Evolutionary conservation across 2,797 vertebrate species (phyloP), one percentile per base, ranked within the genome.

Genomic region (Enteromius unitaeniatus): DNA sequence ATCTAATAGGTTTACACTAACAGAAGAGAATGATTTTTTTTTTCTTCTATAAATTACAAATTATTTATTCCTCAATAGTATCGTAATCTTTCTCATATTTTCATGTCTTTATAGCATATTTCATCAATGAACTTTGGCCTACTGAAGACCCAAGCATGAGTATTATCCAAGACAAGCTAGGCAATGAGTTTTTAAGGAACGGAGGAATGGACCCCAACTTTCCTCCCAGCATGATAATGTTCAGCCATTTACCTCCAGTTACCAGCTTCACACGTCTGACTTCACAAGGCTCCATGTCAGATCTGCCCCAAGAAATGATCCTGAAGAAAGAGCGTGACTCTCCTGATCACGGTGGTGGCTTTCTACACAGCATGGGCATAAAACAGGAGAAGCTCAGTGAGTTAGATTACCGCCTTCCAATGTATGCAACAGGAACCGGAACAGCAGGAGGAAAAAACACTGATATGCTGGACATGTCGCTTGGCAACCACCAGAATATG

Each of bases 211-310:
- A 98, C 93, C 96, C 97, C 89, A 94, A 95, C 88, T 98, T 98
- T 86, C 93, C 97, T 88, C 96, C 96, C 86, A 93, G 97, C 90
- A 97, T 98, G 97, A 96, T 98, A 84, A 97, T 99, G 97, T 98
- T 99, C 94, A 99, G 97, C 93, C 98, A 99, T 94, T 95, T 99
- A 84, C 98, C 98, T 68, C 98, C 98, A 34, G 97, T 99, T 93
- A 96, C 97, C 95, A 98, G 97, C 95, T 99, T 99, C 91, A 95
- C 97, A 19, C 95, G 97, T 81, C 95, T 97, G 88, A 93, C 97
- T 85, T 95, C 96, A 78, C 93, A 96, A 93, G 94, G 97, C 8
- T 95, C 96, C 85, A 96, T 94, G 93, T 92, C 92, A 3, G 95
- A 95, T 88, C 90, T 95, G 91, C 93, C 97, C 84, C 97, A 97